Conservation (phyloP, 2,888 invertebrate genomes). For the Cerceris ruficornis region DNA sequence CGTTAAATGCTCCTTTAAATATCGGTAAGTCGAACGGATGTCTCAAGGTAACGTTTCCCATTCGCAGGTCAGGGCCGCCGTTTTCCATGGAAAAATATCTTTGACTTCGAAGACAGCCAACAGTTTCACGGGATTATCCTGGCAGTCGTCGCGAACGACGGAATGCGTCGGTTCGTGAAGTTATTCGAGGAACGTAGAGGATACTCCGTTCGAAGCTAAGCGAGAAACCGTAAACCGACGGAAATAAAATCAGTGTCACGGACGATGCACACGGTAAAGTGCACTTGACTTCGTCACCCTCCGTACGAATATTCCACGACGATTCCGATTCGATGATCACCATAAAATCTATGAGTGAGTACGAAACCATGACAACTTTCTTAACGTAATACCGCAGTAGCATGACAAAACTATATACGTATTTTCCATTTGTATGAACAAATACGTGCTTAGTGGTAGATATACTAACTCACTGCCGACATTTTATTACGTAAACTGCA, state of each 20-base stretch:
- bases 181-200: constrained; percentile 42
- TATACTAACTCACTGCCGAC: no score
- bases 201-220: constrained; percentile 26
- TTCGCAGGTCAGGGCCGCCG: constrained; percentile 20
- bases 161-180: constrained; percentile 39
- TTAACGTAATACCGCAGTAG: no score
- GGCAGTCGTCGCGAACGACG: constrained; percentile 32
- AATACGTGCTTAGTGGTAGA: no score
- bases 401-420: no score
- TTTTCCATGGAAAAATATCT: constrained; percentile 32
- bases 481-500: no score
- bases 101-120: constrained; percentile 8
- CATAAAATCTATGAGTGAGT: no score
- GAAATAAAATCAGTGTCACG: constrained; percentile 30
- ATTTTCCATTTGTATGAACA: no score
- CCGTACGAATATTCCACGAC: background rate
- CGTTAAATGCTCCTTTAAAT: background rate
- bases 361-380: no score
- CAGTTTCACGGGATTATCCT: constrained; percentile 21
- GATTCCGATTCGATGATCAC: background rate
- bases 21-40: constrained; percentile 41
- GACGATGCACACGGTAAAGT: constrained; percentile 1
- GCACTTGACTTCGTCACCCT: background rate
- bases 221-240: constrained; percentile 36
- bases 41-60: constrained; percentile 25